A percentile compares a stretch with the other conserved stretches of the same genome.
phyloP scores from a whole-genome alignment of 2,113 vertebrate species.

The Cebus imitator region DNA sequence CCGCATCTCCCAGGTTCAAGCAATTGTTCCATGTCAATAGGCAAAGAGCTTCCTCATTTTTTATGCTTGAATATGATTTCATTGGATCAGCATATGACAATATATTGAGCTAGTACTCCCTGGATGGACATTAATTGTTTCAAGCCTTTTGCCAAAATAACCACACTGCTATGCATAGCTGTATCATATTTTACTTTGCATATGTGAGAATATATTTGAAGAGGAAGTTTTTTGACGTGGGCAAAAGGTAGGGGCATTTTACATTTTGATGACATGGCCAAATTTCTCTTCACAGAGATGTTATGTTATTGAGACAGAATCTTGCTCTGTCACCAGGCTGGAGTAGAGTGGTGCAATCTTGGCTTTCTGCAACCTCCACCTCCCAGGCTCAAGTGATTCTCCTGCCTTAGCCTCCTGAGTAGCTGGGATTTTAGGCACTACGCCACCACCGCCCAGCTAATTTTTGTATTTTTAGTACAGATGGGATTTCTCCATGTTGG shows the following conservation, averaged over 20 bases:
- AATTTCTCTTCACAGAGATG: background rate
- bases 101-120: background rate
- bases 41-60: background rate
- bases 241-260: background rate
- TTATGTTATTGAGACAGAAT: no score
- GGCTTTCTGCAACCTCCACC: no score
- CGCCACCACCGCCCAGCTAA: accelerated
- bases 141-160: background rate
- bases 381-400: no score
- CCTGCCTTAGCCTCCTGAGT: no score
- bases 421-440: no score
- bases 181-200: background rate
- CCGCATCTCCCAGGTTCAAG: no score
- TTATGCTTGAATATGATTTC: background rate
- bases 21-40: background rate
- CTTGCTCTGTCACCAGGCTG: no score
- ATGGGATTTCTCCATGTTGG: no score
- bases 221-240: background rate
- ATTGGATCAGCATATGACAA: background rate
- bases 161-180: background rate
- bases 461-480: no score
- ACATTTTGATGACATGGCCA: background rate
- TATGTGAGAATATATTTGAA: background rate
- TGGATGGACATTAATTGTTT: background rate
- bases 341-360: no score